Evolutionary conservation across 2,888 invertebrate species (phyloP).

Genomic region (Graphium colonna): DNA sequence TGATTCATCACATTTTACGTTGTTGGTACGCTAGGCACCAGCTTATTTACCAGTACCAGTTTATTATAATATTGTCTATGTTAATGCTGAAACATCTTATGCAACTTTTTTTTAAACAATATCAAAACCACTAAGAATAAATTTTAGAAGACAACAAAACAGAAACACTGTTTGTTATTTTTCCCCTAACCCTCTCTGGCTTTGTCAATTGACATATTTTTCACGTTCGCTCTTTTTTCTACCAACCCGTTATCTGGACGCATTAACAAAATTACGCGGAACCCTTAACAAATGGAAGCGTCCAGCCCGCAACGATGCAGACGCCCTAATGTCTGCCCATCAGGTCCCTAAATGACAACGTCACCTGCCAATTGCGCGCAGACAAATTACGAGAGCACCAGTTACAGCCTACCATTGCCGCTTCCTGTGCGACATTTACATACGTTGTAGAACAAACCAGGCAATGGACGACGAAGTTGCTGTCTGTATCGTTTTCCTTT

Average conservation of each 20-base stretch:
- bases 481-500: slow-evolving; percentile 1
- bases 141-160: not conserved
- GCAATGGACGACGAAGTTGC: slow-evolving; percentile 39
- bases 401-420: slow-evolving; percentile 37
- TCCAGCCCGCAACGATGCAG: slow-evolving; percentile 63
- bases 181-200: slow-evolving; percentile 25
- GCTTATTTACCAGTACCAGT: too few relatives aligned
- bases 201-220: slow-evolving; percentile 55
- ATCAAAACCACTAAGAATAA: too few relatives aligned
- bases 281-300: slow-evolving; percentile 68
- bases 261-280: slow-evolving; percentile 70
- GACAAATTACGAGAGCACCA: slow-evolving; percentile 26
- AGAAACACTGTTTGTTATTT: not conserved
- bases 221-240: slow-evolving; percentile 48
- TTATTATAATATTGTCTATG: too few relatives aligned
- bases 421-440: slow-evolving; percentile 5
- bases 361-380: slow-evolving; percentile 64
- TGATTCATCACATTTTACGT: too few relatives aligned
- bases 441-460: slow-evolving; percentile 2
- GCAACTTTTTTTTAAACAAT: too few relatives aligned
- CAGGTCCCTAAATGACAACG: slow-evolving; percentile 74
- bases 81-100: too few relatives aligned
- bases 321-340: slow-evolving; percentile 76
- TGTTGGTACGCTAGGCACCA: too few relatives aligned
- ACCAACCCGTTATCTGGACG: slow-evolving; percentile 51